Base-by-base conservation (phyloP, 2,797 vertebrate species). In the Sternotherus odoratus region DNA sequence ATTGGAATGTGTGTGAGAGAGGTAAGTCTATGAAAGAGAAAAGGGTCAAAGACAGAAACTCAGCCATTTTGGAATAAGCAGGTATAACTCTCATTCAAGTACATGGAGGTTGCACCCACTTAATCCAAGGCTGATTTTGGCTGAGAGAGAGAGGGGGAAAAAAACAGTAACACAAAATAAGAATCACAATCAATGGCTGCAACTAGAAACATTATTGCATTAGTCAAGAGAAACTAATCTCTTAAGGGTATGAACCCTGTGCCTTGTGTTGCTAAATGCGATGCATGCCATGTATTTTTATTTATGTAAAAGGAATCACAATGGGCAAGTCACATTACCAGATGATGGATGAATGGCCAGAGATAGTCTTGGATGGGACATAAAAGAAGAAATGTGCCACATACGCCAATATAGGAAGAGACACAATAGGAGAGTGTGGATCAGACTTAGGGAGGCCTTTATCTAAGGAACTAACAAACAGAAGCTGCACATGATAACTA, bases 391-490 rank as follows among this genome's bases (percentile, higher is more conserved):
- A 96, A 95, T 72, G 81, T 72, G 92, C 63, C 36, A 60, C 43
- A 89, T 89, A 49, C 28, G 39, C 80, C 49, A 79, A 87, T 85
- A 81, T 92, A 95, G 89, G 94, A 96, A 96, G 57, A 94, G 92
- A 77, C 66, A 96, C 81, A 95, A 88, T 63, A 87, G 72, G 82
- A 84, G 90, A 93, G 57, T 2, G 3, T 81, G 79, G 91, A 91
- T 95, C 92, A 83, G 91, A 92, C 94, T 95, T 93, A 87, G 79
- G 86, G 93, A 96, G 53, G 43, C 83, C 88, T 90, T 97, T 96
- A 96, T 97, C 94, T 89, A 74, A 97, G 95, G 94, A 97, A 96
- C 95, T 89, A 96, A 96, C 95, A 94, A 96, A 96, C 95, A 96
- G 96, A 96, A 95, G 96, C 96, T 91, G 95, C 77, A 85, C 85